A percentile compares a stretch with the other conserved stretches of the same genome.
These are phyloP conservation scores for Pipra filicauda DNA, from an alignment of 2,113 vertebrate genomes.

Conservation along the genomic window DNA sequence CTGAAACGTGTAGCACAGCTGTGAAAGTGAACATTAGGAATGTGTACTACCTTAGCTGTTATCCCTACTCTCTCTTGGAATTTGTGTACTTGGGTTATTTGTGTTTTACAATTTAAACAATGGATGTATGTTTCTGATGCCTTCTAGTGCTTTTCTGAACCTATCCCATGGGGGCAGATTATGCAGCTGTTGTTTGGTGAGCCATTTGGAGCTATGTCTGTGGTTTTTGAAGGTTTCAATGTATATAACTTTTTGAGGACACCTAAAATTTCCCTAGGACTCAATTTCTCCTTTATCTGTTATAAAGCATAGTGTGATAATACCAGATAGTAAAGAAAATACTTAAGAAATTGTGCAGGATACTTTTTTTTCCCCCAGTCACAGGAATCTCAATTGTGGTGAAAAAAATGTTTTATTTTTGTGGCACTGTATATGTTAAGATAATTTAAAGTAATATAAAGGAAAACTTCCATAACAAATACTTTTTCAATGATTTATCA, in stretches of 20 bases:
- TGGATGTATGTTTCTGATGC: constrained; percentile 86
- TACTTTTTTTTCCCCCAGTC: constrained; percentile 58
- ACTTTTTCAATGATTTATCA: constrained; percentile 67
- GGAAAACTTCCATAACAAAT: constrained; percentile 65
- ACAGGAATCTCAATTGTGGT: constrained; percentile 75
- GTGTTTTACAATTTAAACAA: constrained; percentile 86
- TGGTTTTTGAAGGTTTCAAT: constrained; percentile 87
- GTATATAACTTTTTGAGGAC: constrained; percentile 86
- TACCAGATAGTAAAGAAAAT: constrained; percentile 73
- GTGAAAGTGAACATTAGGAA: constrained; percentile 94
- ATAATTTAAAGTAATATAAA: constrained; percentile 80
- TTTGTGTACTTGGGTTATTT: constrained; percentile 84
- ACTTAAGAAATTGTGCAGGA: constrained; percentile 74
- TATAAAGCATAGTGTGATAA: constrained; percentile 75
- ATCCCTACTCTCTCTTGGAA: constrained; percentile 82
- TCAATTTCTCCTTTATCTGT: constrained; percentile 85
- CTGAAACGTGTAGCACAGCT: constrained; percentile 95
- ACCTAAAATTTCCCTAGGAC: constrained; percentile 71
- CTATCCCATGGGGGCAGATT: constrained; percentile 69
- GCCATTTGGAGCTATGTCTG: constrained; percentile 81
- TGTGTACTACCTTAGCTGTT: constrained; percentile 91
- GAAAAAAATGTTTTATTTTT: constrained; percentile 79
- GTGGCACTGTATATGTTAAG: constrained; percentile 83
- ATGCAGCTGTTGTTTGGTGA: constrained; percentile 80
- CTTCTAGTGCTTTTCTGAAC: constrained; percentile 82